Base-by-base conservation (phyloP, 2,888 invertebrate genomes). In the Anagyrus pseudococci region DNA sequence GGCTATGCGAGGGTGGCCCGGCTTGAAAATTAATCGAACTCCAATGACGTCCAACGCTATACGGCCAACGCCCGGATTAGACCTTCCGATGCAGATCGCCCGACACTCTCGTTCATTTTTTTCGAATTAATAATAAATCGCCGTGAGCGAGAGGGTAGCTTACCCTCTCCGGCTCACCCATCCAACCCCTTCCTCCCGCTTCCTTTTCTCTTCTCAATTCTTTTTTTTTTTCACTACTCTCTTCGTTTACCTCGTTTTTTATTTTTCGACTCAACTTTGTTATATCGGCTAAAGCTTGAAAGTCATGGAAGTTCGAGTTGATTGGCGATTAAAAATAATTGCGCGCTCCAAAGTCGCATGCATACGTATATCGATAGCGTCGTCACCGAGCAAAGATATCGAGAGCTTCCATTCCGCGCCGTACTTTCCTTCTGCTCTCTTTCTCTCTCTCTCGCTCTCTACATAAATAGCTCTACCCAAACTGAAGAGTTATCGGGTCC, bases 1-100 rank as follows among this genome's bases (percentile, higher is more conserved):
- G 26, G 53, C 47, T 46, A 58, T 58, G 19, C 26, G 15, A 44
- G 37, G 22, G 20, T 44, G 26, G 44, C n/a, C 33, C 46, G 29
- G 46, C 58, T 58, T 52, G 60, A 60, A 60, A 59, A 54, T 60
- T 60, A 60, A 60, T 48, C 54, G 48, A 23, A 23, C 37, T 26
- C 37, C 10, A 46, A 17, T 20, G 20, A 44, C 13, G 17, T 26
- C 20, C 19, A 29, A 13, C 19, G 47, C n/a, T 13, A 17, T n/a
- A n/a, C n/a, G n/a, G n/a, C n/a, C n/a, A n/a, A n/a, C n/a, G n/a
- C 8, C 37, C 46, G 54, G 47, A 60, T 60, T 54, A 60, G 20
- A 47, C 59, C 59, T 48, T 54, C 48, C 60, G 29, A 29, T 54
- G 60, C 60, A 60, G 49, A 49, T 54, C 50, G 22, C 13, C 20